phyloP scores from a whole-genome alignment of 2,113 vertebrate genomes.

The Cyprinodon variegatus region DNA sequence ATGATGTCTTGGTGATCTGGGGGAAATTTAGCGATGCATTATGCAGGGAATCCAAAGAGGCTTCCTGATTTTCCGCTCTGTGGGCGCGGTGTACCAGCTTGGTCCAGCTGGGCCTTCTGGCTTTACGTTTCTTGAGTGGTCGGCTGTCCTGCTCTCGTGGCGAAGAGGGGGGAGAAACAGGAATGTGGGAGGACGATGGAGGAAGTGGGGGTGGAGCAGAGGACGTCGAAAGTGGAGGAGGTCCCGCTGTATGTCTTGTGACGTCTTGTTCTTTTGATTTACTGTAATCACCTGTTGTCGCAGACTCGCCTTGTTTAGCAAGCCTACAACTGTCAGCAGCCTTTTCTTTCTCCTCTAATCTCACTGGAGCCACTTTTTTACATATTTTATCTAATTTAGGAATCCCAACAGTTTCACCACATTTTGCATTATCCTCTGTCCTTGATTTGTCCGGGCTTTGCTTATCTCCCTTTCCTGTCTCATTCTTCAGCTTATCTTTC shows the following conservation, averaged over 20 bases:
- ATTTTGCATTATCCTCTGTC: conserved; percentile 46
- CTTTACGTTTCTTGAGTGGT: conserved; percentile 90
- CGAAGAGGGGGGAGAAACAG: conserved; percentile 51
- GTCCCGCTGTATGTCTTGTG: conserved; percentile 54
- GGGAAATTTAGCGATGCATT: conserved; percentile 53
- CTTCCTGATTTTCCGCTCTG: conserved; percentile 66
- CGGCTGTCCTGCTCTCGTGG: conserved; percentile 82
- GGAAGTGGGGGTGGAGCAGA: conserved; percentile 50
- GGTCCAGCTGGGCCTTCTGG: conserved; percentile 90
- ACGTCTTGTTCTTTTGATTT: conserved; percentile 74
- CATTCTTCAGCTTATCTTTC: conserved; percentile 44
- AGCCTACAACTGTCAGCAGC: conserved; percentile 49
- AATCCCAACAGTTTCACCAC: conserved; percentile 41
- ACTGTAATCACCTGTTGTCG: conserved; percentile 61
- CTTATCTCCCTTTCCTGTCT: conserved; percentile 54
- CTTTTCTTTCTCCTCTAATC: conserved; percentile 50
- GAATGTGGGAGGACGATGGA: conserved; percentile 35
- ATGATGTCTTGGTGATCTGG: conserved; percentile 55
- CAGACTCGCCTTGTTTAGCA: conserved; percentile 56
- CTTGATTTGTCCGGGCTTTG: conserved; percentile 46
- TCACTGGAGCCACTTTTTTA: conserved; percentile 32
- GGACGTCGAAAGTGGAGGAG: conserved; percentile 51
- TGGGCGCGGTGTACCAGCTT: conserved; percentile 84
- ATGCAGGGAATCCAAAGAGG: conserved; percentile 52
- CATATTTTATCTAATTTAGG: conserved; percentile 44